Base-by-base conservation (phyloP, 2,797 vertebrate species). In the Alca torda region DNA sequence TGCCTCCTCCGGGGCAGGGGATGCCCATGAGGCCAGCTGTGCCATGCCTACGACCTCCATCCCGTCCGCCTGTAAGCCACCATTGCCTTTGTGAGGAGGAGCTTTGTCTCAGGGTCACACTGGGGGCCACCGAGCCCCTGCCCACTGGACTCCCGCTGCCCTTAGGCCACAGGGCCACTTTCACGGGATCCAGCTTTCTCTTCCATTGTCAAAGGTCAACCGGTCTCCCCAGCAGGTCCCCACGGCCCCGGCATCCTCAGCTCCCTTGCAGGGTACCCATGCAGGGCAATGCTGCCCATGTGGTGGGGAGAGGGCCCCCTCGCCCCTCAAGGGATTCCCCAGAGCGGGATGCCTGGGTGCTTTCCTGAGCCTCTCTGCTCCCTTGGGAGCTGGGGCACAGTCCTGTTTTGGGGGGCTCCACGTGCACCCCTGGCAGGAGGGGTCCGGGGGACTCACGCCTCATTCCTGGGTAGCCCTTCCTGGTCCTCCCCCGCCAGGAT, bases 81-180 rank as follows among this genome's bases (percentile, higher is more conserved):
- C 98, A 98, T 98, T 98, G 98, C 98, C 98, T 98, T 98, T 98
- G 98, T 98, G 97, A 98, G 98, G 97, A 98, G 98, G 98, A 98
- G 98, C 98, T 98, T 98, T 97, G 97, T 98, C 98, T 98, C 98
- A 98, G 98, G 98, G 98, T 98, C 96, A 97, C 97, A 85, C 95
- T 19, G 89, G 95, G 97, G 97, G 97, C 97, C 83, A 30, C 95
- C 46, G 43, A 96, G 97, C 98, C 96, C 97, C 97, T 97, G 96
- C 96, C 97, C 84, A 86, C 98, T 97, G 97, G 97, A 96, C 72
- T 96, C 95, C 97, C 87, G 86, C 97, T 92, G 97, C 95, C 94
- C 97, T 96, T 93, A 96, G 96, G 97, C 97, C 96, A 60, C 93
- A 96, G 97, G 97, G 96, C 97, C 96, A 77, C 97, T 95, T 68